phyloP scores from a whole-genome alignment of 2,797 vertebrate genomes.

The Parauchenoglanis ngamensis region DNA sequence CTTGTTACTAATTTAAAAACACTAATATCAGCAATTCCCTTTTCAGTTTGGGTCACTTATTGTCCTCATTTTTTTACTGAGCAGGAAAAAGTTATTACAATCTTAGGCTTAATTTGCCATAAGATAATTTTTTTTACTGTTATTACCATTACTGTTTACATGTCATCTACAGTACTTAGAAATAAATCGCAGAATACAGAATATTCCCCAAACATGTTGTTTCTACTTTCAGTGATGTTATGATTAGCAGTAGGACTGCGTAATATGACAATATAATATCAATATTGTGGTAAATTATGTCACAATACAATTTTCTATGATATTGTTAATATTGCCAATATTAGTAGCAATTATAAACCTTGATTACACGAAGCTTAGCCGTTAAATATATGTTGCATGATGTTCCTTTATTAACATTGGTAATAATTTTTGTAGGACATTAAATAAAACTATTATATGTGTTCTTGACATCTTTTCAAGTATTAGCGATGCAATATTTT shows the following conservation, averaged over 20 bases:
- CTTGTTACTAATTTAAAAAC: neutral
- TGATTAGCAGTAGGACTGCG: neutral
- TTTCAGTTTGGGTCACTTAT: neutral
- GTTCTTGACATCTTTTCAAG: neutral
- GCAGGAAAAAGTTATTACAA: neutral
- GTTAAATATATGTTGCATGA: neutral
- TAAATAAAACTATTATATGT: neutral
- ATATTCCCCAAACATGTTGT: neutral
- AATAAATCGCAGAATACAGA: neutral
- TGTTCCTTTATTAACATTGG: neutral
- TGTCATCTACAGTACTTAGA: neutral
- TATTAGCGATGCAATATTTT: neutral
- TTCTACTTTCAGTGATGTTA: neutral
- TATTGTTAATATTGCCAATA: neutral
- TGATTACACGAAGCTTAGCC: neutral
- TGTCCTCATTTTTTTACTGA: too few species aligned
- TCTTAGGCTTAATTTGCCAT: neutral
- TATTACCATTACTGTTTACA: neutral
- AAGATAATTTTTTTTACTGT: neutral
- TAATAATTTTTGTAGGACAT: neutral
- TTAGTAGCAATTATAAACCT: neutral
- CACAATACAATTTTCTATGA: neutral
- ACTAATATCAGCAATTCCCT: neutral
- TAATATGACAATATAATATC: neutral
- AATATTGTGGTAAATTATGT: neutral